A percentile compares a stretch with the other conserved stretches of the same genome.
Evolutionary conservation across 2,113 vertebrate genomes (phyloP).

Genomic region (Cinclus mexicanus): DNA sequence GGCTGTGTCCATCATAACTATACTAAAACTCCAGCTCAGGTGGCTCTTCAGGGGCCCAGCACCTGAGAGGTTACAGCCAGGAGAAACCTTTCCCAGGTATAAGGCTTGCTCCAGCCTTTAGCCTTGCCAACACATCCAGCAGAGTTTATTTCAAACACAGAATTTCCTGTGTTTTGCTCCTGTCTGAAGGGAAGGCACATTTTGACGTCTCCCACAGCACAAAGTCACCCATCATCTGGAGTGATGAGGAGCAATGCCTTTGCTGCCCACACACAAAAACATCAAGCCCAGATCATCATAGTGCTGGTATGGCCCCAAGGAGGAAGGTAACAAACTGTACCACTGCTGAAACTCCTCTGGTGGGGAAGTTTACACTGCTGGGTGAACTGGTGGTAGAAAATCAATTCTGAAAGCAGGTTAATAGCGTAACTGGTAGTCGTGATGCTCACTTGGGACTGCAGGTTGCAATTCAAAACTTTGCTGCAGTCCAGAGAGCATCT

Average conservation of each 20-base stretch:
- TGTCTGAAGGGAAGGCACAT: background rate
- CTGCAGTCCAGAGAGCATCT: background rate
- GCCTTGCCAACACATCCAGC: background rate
- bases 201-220: background rate
- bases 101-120: background rate
- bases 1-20: background rate
- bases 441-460: background rate
- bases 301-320: background rate
- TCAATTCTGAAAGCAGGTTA: background rate
- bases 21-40: background rate
- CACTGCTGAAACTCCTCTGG: background rate
- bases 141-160: background rate
- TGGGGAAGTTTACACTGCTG: background rate
- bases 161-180: background rate
- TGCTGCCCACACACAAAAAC: background rate
- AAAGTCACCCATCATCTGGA: background rate
- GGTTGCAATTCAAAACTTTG: background rate
- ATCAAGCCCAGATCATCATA: background rate
- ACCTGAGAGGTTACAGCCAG: accelerated
- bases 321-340: background rate
- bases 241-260: background rate
- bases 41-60: background rate
- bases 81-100: background rate
- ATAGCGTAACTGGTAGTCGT: accelerated
- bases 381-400: background rate